Base-by-base conservation (phyloP, 2,113 vertebrate species). In the Nettapus auritus region DNA sequence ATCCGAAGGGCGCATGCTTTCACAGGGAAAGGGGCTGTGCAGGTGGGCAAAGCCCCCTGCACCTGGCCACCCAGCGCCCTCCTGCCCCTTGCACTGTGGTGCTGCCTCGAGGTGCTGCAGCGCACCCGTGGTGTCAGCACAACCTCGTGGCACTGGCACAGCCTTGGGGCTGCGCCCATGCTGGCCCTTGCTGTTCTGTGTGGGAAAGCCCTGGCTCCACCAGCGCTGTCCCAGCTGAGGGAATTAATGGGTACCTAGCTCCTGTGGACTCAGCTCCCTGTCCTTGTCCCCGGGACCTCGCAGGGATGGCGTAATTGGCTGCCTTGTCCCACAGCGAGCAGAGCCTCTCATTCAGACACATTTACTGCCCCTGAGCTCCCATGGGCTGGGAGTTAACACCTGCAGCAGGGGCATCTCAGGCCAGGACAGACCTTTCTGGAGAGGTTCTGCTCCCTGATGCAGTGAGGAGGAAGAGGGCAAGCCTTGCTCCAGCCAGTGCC, bases 301-400 rank as follows among this genome's bases (percentile, higher is more conserved):
- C 2, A 15, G 16, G 16, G 2, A 6, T 16, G 40, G 25, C 1
- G 0, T 5, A 2, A 13, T 9, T 3, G 0, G 1, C 19, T 8
- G 73, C 17, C 29, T 56, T 9, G 6, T 19, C 7, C 1, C 9
- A 29, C 40, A 67, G n/a, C 40, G n/a, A 3, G 3, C 4, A 1
- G 44, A 33, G 55, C 28, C 52, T 56, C 76, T 1, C 33, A 13
- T 36, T 3, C 2, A 3, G 40, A 22, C 36, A 19, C 8, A 3
- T 26, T 22, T 20, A 6, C 40, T 31, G 55, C 8, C 20, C 2
- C 36, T 12, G 40, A 36, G 44, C 34, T 62, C 6, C 0, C 3
- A 0, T 0, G 42, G 34, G 3, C 13, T 11, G 44, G 88, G 15
- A 21, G 33, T 25, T 2, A 7, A 26, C 9, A 8, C 6, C 34